Conservation (phyloP, 2,797 vertebrate species). For the Girardinus metallicus region DNA sequence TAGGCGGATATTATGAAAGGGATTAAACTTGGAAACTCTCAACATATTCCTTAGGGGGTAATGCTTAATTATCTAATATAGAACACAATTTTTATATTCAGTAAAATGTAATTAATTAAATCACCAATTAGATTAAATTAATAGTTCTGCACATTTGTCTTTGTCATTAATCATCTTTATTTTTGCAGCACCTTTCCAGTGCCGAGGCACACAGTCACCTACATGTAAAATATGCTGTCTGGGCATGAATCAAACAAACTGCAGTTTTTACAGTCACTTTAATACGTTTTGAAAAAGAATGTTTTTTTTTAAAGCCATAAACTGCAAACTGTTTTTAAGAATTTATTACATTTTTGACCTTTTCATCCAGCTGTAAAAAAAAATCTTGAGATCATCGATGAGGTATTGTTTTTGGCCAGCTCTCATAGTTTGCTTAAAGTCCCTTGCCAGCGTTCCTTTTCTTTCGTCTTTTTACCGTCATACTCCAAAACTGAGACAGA, state of each 20-base stretch:
- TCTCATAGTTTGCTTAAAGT: neutral
- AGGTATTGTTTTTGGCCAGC: neutral
- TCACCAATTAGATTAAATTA: neutral
- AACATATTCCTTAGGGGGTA: neutral
- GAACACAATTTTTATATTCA: neutral
- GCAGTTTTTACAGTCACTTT: neutral
- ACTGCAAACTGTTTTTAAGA: neutral
- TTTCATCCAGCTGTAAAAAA: neutral
- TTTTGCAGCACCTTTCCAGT: neutral
- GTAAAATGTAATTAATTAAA: neutral
- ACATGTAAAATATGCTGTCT: neutral
- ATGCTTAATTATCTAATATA: neutral
- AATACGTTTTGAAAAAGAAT: neutral
- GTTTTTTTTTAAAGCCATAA: neutral
- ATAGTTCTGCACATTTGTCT: neutral
- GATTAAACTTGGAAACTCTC: neutral
- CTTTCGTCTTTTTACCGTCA: neutral
- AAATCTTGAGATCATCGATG: neutral
- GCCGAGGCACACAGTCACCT: neutral
- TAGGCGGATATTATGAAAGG: neutral
- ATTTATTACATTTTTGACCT: neutral
- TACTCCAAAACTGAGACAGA: neutral
- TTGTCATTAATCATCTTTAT: conserved; percentile 1
- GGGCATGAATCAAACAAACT: neutral
- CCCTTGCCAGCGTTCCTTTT: neutral